These are phyloP conservation scores for Allolobophora icterica DNA, from an alignment of 2,888 invertebrate genomes.

Conservation along the genomic window DNA sequence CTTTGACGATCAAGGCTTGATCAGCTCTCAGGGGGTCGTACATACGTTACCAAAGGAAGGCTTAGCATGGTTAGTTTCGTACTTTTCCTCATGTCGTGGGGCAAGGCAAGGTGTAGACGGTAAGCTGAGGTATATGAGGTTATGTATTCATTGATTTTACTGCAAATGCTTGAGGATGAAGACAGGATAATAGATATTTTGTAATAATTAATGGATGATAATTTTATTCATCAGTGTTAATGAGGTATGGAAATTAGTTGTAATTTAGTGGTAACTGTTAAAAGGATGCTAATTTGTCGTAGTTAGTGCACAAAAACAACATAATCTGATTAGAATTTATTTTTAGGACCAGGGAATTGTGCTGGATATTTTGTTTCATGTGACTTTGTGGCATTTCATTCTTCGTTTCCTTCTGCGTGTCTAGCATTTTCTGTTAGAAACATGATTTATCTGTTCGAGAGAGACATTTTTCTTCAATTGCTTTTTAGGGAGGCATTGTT, in stretches of 20 bases:
- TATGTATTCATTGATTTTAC: neutral
- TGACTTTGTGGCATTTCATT: neutral
- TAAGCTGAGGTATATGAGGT: neutral
- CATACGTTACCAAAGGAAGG: slow-evolving; percentile 48
- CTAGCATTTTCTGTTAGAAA: too few relatives aligned
- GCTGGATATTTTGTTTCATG: neutral
- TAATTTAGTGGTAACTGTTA: neutral
- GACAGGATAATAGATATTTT: neutral
- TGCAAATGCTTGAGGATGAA: neutral
- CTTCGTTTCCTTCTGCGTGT: too few relatives aligned
- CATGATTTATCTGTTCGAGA: too few relatives aligned
- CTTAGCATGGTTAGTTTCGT: slow-evolving; percentile 43
- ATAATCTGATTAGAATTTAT: neutral
- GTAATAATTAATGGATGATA: neutral
- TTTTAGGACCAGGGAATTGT: neutral
- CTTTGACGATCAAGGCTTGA: slow-evolving; percentile 44
- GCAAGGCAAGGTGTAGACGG: neutral
- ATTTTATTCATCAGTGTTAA: neutral
- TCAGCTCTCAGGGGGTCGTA: slow-evolving; percentile 44
- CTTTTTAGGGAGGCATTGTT: too few relatives aligned
- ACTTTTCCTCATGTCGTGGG: neutral
- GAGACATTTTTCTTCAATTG: too few relatives aligned
- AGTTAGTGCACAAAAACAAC: neutral
- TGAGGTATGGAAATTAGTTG: neutral
- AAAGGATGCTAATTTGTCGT: neutral